A percentile compares a stretch with the other conserved stretches of the same genome.
Conservation (phyloP, 30 jellyfish, hydroid and myxozoan genomes). For the Aurelia aurita region DNA sequence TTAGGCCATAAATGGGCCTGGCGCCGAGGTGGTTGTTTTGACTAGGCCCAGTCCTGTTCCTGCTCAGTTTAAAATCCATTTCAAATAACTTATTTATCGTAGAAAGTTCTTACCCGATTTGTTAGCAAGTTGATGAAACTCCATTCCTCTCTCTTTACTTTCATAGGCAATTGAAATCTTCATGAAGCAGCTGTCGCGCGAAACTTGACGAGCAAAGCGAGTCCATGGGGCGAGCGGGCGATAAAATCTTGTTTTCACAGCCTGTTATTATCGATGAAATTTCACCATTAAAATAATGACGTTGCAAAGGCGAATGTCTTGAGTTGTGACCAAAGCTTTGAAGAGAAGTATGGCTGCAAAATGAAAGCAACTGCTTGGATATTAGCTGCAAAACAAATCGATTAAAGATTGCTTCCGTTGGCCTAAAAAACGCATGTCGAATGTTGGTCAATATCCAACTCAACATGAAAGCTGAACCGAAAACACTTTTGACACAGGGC, state of each 20-base stretch:
- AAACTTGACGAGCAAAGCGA: slow-evolving; percentile 6
- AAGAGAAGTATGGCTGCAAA: too few relatives aligned
- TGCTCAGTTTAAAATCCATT: too few relatives aligned
- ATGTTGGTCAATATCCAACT: slow-evolving; percentile 58
- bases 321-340: too few relatives aligned
- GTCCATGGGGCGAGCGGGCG: slow-evolving; percentile 41
- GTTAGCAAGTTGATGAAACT: slow-evolving; percentile 29
- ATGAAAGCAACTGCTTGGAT: too few relatives aligned
- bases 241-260: slow-evolving; percentile 30
- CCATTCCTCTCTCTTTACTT: slow-evolving; percentile 27
- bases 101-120: slow-evolving; percentile 49
- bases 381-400: neutral
- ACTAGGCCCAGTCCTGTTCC: slow-evolving; percentile 66
- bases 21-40: slow-evolving; percentile 63
- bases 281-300: neutral
- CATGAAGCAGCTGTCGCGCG: slow-evolving; percentile 64
- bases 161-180: neutral
- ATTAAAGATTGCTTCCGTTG: slow-evolving; percentile 45
- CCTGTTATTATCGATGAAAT: slow-evolving; percentile 28
- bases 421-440: slow-evolving; percentile 70
- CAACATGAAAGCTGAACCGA: slow-evolving; percentile 28
- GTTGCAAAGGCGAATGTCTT: too few relatives aligned
- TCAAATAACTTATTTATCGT: neutral
- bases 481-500: slow-evolving; percentile 13
- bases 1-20: slow-evolving; percentile 62